Conservation (phyloP, 2,888 invertebrate species). For the Lithophane leautieri region DNA sequence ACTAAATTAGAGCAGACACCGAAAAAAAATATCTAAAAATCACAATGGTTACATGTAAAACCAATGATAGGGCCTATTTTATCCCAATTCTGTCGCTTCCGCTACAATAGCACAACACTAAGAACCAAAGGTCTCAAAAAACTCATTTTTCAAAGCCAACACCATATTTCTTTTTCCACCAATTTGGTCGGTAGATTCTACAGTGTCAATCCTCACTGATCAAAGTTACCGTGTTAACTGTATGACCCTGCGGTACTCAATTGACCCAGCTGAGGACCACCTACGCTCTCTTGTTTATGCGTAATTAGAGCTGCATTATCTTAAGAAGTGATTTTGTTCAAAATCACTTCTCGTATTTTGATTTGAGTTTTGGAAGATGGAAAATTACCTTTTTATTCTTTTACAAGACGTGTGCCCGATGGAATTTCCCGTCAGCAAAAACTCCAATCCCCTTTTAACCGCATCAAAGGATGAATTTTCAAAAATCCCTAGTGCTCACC, state of each 20-base stretch:
- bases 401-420: background rate
- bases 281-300: conserved; percentile 54
- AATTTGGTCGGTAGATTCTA: background rate
- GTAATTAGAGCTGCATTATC: conserved; percentile 49
- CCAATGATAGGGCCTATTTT: background rate
- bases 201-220: conserved; percentile 42
- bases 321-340: conserved; percentile 40
- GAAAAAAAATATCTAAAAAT: too few relatives aligned
- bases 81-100: background rate
- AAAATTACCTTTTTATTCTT: background rate
- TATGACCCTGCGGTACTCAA: conserved; percentile 53
- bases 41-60: background rate
- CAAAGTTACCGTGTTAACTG: conserved; percentile 42
- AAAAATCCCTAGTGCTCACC: background rate
- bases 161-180: conserved; percentile 1
- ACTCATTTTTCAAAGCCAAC: background rate
- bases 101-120: background rate
- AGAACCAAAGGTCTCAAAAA: background rate
- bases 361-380: background rate
- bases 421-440: background rate
- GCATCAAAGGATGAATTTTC: background rate
- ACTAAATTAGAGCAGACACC: background rate
- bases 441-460: background rate
- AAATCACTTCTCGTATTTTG: background rate
- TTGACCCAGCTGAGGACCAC: conserved; percentile 56